A percentile compares a stretch with the other conserved stretches of the same genome.
These are phyloP conservation scores for Coilia nasus DNA, from an alignment of 2,797 vertebrate species.

Conservation along the genomic window DNA sequence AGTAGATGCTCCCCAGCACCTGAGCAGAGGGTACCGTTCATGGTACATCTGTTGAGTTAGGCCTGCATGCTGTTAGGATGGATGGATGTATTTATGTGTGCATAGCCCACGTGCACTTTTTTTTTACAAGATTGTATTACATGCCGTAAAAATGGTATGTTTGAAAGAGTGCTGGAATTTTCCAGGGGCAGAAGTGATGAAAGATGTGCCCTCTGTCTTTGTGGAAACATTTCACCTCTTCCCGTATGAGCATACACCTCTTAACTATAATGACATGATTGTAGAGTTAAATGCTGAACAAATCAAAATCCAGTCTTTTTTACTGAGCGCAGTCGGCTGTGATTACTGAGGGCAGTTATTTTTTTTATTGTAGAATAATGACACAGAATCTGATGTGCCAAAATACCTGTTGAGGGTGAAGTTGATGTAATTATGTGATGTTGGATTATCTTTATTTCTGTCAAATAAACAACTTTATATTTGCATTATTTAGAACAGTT, in stretches of 20 bases:
- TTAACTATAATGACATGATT: not conserved
- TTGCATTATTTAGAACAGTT: no score
- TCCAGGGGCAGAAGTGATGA: not conserved
- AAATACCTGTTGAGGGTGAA: no score
- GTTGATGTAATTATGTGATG: not conserved
- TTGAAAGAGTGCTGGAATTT: not conserved
- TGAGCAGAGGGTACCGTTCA: not conserved
- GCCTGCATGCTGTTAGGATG: not conserved
- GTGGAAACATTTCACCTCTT: not conserved
- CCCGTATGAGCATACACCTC: not conserved
- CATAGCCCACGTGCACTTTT: not conserved
- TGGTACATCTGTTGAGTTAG: not conserved
- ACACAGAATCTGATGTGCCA: not conserved
- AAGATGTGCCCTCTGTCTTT: not conserved
- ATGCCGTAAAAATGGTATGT: not conserved
- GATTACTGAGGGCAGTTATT: not conserved
- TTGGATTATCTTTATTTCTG: not conserved
- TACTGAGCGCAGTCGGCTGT: not conserved
- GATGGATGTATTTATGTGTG: not conserved
- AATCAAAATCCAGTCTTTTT: not conserved
- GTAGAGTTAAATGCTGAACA: not conserved
- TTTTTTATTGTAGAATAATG: not conserved
- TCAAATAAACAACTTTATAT: not conserved
- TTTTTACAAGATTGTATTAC: not conserved
- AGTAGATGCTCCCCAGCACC: not conserved